Conservation (phyloP, 1,140 invertebrate genomes). For the Brachionus sp. region DNA sequence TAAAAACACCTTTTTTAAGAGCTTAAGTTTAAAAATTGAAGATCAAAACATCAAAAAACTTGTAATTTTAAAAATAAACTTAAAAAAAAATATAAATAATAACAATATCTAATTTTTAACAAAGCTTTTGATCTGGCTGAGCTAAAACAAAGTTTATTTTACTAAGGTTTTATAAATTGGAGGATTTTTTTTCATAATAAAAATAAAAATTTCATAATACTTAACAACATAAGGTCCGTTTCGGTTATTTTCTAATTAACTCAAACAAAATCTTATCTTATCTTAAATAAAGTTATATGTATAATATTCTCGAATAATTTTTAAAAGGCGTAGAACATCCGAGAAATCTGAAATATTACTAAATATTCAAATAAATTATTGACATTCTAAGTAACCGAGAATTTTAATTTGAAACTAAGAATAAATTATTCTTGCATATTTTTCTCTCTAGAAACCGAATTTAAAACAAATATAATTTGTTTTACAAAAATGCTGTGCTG, state of each 20-base stretch:
- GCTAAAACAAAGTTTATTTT: neutral
- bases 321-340: neutral
- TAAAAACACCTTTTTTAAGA: neutral
- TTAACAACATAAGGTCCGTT: neutral
- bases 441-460: slow-evolving; percentile 22
- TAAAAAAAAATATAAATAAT: neutral
- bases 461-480: neutral
- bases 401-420: neutral
- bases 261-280: neutral
- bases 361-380: neutral
- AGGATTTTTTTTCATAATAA: neutral
- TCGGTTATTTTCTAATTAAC: neutral
- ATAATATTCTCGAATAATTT: neutral
- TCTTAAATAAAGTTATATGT: neutral
- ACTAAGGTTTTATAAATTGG: neutral
- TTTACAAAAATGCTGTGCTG: slow-evolving; percentile 50
- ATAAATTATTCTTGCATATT: slow-evolving; percentile 27
- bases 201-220: neutral
- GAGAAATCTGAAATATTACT: neutral
- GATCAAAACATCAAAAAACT: neutral
- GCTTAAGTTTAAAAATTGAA: neutral
- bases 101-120: too few relatives aligned
- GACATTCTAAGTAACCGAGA: neutral
- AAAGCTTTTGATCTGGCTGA: neutral
- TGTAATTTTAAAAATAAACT: neutral